These are phyloP conservation scores for Tinea semifulvella DNA, from an alignment of 2,888 invertebrate genomes.

Conservation along the genomic window DNA sequence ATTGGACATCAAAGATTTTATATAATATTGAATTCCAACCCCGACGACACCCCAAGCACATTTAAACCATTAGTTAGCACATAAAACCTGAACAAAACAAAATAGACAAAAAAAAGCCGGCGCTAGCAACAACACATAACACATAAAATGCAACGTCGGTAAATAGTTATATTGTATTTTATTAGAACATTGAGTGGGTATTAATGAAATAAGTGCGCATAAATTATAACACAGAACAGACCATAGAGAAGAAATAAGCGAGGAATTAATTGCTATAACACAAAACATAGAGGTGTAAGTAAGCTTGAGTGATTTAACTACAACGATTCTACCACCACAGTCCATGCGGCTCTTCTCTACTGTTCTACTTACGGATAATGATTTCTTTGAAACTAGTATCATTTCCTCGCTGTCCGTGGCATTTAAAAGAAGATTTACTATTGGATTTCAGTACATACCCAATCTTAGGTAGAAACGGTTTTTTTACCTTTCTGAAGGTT, in stretches of 20 bases:
- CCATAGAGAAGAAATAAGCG: constrained; percentile 2
- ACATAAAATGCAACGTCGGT: not conserved
- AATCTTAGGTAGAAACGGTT: constrained; percentile 10
- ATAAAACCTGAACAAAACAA: too few species aligned
- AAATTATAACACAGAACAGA: not conserved
- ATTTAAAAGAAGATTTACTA: constrained; percentile 29
- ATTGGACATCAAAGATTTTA: too few species aligned
- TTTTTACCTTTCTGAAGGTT: constrained; percentile 5
- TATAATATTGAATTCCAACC: too few species aligned
- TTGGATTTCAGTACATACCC: constrained; percentile 11
- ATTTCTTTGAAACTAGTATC: constrained; percentile 25
- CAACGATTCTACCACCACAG: constrained; percentile 6
- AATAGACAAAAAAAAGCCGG: too few species aligned
- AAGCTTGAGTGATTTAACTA: not conserved
- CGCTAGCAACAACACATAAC: too few species aligned
- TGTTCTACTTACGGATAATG: constrained; percentile 26
- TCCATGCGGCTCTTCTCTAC: constrained; percentile 6
- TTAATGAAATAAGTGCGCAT: not conserved
- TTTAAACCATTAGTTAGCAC: too few species aligned
- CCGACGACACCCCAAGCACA: too few species aligned
- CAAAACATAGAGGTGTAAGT: not conserved
- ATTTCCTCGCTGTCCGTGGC: constrained; percentile 38
- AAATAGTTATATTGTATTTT: too few species aligned
- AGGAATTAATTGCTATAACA: not conserved
- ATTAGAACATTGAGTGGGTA: not conserved